These are phyloP conservation scores for Microtus montanus DNA, from an alignment of 2,113 vertebrate species.

Conservation along the genomic window DNA sequence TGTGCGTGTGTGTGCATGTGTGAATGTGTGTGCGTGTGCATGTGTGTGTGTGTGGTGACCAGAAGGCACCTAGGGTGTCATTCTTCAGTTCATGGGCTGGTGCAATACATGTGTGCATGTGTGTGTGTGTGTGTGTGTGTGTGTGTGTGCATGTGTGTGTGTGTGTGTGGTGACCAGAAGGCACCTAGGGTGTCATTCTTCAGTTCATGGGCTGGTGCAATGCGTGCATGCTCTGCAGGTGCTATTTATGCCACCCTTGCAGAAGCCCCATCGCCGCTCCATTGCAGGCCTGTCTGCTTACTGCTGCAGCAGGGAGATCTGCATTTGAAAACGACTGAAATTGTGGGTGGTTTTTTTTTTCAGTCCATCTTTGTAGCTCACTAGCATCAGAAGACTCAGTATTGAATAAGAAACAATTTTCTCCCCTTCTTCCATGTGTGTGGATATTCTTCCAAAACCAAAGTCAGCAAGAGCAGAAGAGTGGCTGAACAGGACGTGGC, in stretches of 20 bases:
- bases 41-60: too few relatives aligned
- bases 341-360: not conserved
- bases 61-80: too few relatives aligned
- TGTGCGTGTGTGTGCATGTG: too few relatives aligned
- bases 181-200: rapidly evolving
- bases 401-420: not conserved
- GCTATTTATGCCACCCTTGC: not conserved
- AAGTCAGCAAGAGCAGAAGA: not conserved
- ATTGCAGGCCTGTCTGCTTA: not conserved
- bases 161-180: too few relatives aligned
- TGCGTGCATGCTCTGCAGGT: not conserved
- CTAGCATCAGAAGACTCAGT: not conserved
- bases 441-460: not conserved
- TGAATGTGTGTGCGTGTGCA: too few relatives aligned
- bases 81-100: not conserved
- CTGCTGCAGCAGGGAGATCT: not conserved
- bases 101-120: too few relatives aligned
- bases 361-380: not conserved
- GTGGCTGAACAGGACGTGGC: not conserved
- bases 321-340: not conserved
- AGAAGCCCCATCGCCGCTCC: not conserved
- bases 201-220: not conserved
- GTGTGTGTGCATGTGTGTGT: too few relatives aligned
- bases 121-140: too few relatives aligned
- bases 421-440: not conserved